Base-by-base conservation (phyloP, 2,797 vertebrate species). In the Poeciliopsis turneri region DNA sequence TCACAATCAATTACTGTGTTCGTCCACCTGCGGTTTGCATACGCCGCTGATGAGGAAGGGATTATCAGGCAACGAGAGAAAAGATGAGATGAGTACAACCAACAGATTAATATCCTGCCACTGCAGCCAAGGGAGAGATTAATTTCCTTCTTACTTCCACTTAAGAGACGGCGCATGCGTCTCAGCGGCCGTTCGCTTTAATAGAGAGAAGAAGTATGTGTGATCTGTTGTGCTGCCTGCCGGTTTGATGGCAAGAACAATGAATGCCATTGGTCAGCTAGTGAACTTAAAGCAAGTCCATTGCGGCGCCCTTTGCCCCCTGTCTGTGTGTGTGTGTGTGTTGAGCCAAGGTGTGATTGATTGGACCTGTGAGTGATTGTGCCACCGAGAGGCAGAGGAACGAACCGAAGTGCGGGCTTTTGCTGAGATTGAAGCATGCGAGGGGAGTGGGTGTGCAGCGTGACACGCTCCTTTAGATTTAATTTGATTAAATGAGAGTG, bases 51-150 rank as follows among this genome's bases (percentile, higher is more conserved):
- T 93, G 90, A 93, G 84, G 77, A 90, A 78, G 75, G 88, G 93
- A 93, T 94, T 93, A 95, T 90, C 89, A 78, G 72, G 84, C 78
- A 75, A 80, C 74, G 82, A 84, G 82, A 83, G 80, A 82, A 84
- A 76, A 86, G 86, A 93, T 87, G 87, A 85, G 92, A 92, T 91
- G 93, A 92, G 89, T 88, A 83, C 92, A 89, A 84, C 91, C 73
- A 92, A 91, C 86, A 90, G 92, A 95, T 95, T 95, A 95, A 95
- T 95, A 94, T 95, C 94, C 93, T 95, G 93, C 89, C 90, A 87
- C 64, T 66, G 91, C 89, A 78, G 89, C 86, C 84, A 69, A 77
- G 91, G 87, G 90, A 91, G 89, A 92, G 90, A 94, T 95, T 93
- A 90, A 94, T 94, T 93, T 94, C 93, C 91, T 94, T 89, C 93